Conservation (phyloP, 1,140 invertebrate genomes). For the Archivesica marissinica region DNA sequence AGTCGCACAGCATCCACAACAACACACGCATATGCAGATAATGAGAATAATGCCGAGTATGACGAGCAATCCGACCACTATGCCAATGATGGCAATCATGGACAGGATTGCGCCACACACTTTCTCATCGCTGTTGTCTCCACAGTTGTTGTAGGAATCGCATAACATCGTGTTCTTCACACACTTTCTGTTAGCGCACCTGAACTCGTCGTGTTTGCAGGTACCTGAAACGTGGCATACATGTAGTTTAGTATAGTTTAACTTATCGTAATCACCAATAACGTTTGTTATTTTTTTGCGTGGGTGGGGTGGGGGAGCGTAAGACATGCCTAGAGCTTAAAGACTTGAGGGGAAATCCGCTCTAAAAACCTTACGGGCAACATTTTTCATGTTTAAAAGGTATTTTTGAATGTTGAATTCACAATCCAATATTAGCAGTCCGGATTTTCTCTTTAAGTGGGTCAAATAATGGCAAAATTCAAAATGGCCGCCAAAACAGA, state of each 20-base stretch:
- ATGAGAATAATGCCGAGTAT: slow-evolving; percentile 24
- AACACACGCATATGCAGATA: not conserved
- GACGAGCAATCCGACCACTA: slow-evolving; percentile 18
- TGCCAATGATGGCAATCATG: slow-evolving; percentile 31
- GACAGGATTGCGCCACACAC: not conserved
- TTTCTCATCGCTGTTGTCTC: slow-evolving; percentile 68
- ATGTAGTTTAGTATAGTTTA: not conserved
- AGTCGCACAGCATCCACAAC: not conserved
- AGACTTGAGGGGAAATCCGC: too few relatives aligned
- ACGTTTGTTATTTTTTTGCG: too few relatives aligned
- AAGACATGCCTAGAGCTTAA: too few relatives aligned
- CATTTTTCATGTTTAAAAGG: too few relatives aligned
- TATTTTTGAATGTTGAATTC: too few relatives aligned
- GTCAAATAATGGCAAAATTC: too few relatives aligned
- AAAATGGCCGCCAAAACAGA: too few relatives aligned
- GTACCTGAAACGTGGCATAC: slow-evolving; percentile 20
- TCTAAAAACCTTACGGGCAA: too few relatives aligned
- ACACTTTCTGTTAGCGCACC: slow-evolving; percentile 64
- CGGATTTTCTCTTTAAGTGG: too few relatives aligned
- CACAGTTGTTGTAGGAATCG: slow-evolving; percentile 71
- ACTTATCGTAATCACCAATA: too few relatives aligned
- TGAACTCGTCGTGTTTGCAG: slow-evolving; percentile 53
- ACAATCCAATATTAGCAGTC: too few relatives aligned
- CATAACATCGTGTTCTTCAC: slow-evolving; percentile 56
- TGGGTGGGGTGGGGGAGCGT: too few relatives aligned